A percentile compares a stretch with the other conserved stretches of the same genome.
These are phyloP conservation scores for Bradypodion ventrale DNA, from an alignment of 2,797 vertebrate genomes.

Conservation along the genomic window DNA sequence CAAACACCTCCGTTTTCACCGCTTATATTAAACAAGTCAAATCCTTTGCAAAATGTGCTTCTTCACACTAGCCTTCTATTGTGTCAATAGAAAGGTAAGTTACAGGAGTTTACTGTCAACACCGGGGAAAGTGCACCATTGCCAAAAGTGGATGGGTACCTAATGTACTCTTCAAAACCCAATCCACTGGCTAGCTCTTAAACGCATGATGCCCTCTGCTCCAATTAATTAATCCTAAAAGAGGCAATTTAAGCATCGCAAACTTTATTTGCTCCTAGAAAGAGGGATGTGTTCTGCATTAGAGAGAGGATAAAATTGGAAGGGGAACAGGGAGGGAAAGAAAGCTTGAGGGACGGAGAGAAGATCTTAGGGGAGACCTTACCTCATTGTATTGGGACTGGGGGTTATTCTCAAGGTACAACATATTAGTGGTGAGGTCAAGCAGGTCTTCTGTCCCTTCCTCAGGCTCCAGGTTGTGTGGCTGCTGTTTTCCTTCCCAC, in stretches of 20 bases:
- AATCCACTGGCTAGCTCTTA: no score
- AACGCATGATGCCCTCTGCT: neutral
- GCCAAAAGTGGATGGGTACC: no score
- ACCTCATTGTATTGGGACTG: conserved; percentile 97
- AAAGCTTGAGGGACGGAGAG: neutral
- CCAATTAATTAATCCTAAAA: neutral
- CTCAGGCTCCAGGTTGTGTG: conserved; percentile 94
- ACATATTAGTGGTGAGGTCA: conserved; percentile 99
- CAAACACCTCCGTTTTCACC: neutral
- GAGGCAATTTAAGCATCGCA: neutral
- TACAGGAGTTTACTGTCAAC: conserved; percentile 25
- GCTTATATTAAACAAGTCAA: no score
- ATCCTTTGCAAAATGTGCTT: neutral
- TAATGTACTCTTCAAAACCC: no score
- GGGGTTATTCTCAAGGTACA: conserved; percentile 98
- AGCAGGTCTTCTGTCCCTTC: conserved; percentile 96
- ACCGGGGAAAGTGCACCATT: neutral
- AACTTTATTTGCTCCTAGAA: neutral
- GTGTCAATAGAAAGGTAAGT: neutral
- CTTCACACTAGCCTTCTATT: neutral
- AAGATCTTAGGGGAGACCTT: conserved; percentile 76
- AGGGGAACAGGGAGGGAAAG: neutral
- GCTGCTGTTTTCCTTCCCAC: conserved; percentile 48
- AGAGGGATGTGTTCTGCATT: no score
- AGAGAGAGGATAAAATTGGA: neutral